phyloP scores from a whole-genome alignment of 2,888 invertebrate genomes.

The Iselma pallidipennis region DNA sequence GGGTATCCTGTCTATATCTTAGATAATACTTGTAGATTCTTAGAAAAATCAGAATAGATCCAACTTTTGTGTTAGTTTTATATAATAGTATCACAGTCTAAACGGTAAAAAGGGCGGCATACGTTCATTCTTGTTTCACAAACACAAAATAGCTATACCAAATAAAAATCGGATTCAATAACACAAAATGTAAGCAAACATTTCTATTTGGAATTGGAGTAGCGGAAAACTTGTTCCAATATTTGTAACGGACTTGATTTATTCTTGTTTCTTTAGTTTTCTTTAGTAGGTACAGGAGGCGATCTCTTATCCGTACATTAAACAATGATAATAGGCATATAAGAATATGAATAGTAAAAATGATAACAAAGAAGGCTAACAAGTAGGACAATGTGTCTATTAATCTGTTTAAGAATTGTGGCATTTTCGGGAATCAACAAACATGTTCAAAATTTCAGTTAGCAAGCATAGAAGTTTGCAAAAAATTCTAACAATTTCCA shows the following conservation, averaged over 20 bases:
- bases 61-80: neutral
- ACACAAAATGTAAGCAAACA: constrained; percentile 52
- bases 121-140: no score
- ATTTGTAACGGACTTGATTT: constrained; percentile 52
- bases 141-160: constrained; percentile 16
- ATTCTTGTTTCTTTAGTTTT: constrained; percentile 33
- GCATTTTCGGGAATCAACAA: no score
- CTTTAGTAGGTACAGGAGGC: neutral
- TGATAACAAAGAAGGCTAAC: no score
- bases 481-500: no score
- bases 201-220: constrained; percentile 51
- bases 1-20: no score
- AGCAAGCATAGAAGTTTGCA: no score
- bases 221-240: constrained; percentile 53
- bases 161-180: constrained; percentile 54
- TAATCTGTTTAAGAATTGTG: no score
- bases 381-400: no score
- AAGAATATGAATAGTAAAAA: no score
- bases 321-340: neutral
- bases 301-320: no score
- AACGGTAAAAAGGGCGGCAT: constrained; percentile 25
- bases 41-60: neutral
- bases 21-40: no score
- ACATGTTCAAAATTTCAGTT: no score
- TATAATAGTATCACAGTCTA: constrained; percentile 32